Evolutionary conservation across 2,797 vertebrate genomes (phyloP).

Genomic region (Poecilia picta): DNA sequence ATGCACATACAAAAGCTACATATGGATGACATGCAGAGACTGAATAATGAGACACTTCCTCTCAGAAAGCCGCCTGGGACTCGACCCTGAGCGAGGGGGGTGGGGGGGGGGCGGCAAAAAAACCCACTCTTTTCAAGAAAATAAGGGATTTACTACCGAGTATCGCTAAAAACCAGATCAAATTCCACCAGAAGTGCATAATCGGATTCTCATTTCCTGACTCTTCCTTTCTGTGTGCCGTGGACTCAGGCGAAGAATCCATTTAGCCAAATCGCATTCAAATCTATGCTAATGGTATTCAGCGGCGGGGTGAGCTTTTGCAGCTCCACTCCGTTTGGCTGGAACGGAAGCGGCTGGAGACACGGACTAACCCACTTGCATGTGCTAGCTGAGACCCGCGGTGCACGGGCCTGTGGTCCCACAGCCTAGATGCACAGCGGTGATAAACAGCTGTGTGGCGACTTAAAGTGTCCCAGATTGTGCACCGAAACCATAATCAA

Average conservation of each 20-base stretch:
- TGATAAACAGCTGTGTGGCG: constrained; percentile 54
- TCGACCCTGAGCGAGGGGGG: constrained; percentile 18
- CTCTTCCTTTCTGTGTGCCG: constrained; percentile 18
- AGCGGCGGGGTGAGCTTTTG: constrained; percentile 31
- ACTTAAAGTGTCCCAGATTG: constrained; percentile 55
- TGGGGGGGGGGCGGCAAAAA: background rate
- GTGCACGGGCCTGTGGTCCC: constrained; percentile 12
- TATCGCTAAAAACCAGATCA: constrained; percentile 22
- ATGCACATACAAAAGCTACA: constrained; percentile 3
- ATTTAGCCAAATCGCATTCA: constrained; percentile 58
- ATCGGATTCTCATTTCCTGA: constrained; percentile 35
- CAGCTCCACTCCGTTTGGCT: constrained; percentile 35
- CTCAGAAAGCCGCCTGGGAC: constrained; percentile 40
- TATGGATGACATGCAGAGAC: constrained; percentile 22
- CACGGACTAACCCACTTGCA: constrained; percentile 4
- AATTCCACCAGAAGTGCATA: constrained; percentile 15
- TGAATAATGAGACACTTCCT: constrained; percentile 47
- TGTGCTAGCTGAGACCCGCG: background rate
- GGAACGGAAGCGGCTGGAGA: constrained; percentile 26
- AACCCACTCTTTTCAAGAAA: constrained; percentile 40
- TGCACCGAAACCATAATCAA: constrained; percentile 41
- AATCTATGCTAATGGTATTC: constrained; percentile 72
- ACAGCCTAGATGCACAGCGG: constrained; percentile 13
- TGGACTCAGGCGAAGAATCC: constrained; percentile 48
- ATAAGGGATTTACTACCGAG: constrained; percentile 50